Evolutionary conservation across 2,113 vertebrate species (phyloP), one percentile per base, ranked within the genome.

Genomic region (Hippocampus comes): DNA sequence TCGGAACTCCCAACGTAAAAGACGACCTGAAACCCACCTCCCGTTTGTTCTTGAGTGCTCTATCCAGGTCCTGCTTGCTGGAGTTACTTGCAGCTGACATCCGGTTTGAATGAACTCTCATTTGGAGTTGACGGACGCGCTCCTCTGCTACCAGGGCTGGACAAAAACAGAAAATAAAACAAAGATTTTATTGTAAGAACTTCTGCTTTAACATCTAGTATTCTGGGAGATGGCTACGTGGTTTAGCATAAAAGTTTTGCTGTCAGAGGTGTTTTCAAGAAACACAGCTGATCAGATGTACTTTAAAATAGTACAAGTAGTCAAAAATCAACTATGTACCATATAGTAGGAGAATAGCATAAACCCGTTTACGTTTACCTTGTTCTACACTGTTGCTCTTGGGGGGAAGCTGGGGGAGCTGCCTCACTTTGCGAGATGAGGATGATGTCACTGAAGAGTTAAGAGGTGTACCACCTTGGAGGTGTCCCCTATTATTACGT

Each of bases 131-230:
- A 91, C 95, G 95, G 0, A 96, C 93, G 79, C 94, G 91, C 85
- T 99, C 95, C 89, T 99, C 97, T 93, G 95, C 95, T 92, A 95
- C 95, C 93, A 96, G 94, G 90, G 94, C 96, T 94, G 38, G 64
- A 79, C 9, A 71, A 17, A 80, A 2, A 70, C 48, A 68, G 21
- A 74, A 14, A 17, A 67, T 1, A 49, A 18, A 63, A 48, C 2
- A 30, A 63, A 69, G 6, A 56, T 51, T 67, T 23, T 3, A 14
- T 60, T 1, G 27, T 17, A 60, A 27, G 6, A 4, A 10, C 5
- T 21, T 42, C 34, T 9, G 30, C 20, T 2, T 4, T 3, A 20
- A 41, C 9, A 10, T 41, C 34, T 21, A 4, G 18, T 10, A 41
- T 63, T 41, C 9, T 41, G 9, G 7, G 42, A 42, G 61, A 27